Percentiles rank a stretch among this genome's conserved stretches.
phyloP scores from a whole-genome alignment of 2,888 invertebrate species.

The Rhaphigaster nebulosa region DNA sequence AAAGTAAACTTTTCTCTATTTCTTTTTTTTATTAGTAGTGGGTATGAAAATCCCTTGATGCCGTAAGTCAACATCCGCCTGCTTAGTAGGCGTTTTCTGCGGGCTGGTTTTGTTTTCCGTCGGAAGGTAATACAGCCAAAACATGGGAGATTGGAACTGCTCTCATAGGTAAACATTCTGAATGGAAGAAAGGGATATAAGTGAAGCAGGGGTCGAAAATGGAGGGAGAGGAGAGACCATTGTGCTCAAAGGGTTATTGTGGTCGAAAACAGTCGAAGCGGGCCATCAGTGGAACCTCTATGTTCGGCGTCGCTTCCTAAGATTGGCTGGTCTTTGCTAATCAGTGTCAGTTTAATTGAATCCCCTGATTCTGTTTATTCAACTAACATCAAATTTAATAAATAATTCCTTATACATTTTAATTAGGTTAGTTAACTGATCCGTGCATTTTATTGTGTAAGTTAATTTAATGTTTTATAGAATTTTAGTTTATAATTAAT shows the following conservation, averaged over 20 bases:
- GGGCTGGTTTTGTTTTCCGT: neutral
- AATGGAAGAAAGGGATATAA: neutral
- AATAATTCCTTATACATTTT: neutral
- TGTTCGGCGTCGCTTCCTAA: neutral
- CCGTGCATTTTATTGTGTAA: neutral
- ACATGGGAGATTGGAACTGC: neutral
- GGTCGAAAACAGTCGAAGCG: slow-evolving; percentile 12
- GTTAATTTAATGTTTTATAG: neutral
- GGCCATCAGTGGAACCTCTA: neutral
- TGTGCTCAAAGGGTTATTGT: slow-evolving; percentile 5
- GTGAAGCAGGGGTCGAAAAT: neutral
- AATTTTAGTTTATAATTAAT: too few relatives aligned
- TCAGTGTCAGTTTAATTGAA: neutral
- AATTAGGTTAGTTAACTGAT: neutral
- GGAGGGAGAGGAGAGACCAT: neutral
- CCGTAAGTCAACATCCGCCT: neutral
- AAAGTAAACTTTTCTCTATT: too few relatives aligned
- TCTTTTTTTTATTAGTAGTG: neutral
- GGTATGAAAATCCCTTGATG: neutral
- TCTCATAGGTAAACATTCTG: neutral
- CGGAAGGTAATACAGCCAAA: neutral
- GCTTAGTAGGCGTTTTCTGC: neutral
- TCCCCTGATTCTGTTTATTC: neutral
- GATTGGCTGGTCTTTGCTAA: neutral
- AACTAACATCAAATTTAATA: neutral